These are phyloP conservation scores for Aleiodes testaceus DNA, from an alignment of 2,888 invertebrate genomes.

Conservation along the genomic window DNA sequence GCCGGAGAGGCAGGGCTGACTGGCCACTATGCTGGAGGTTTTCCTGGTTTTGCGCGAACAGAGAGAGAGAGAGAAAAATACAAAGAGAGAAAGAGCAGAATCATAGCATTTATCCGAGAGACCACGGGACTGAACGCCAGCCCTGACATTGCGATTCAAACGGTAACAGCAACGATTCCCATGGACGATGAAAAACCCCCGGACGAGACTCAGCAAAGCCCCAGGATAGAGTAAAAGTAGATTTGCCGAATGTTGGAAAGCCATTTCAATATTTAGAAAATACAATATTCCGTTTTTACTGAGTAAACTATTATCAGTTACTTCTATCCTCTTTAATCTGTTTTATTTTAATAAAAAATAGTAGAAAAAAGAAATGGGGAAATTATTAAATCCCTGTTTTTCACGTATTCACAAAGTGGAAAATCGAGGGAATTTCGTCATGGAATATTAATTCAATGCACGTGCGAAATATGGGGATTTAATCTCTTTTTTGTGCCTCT, in stretches of 20 bases:
- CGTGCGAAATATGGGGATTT: neutral
- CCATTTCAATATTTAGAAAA: constrained; percentile 29
- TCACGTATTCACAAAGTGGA: too few relatives aligned
- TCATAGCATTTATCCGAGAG: constrained; percentile 62
- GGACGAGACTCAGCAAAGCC: constrained; percentile 15
- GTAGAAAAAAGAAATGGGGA: too few relatives aligned
- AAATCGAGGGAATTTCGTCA: neutral
- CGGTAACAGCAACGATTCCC: constrained; percentile 26
- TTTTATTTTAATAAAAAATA: neutral
- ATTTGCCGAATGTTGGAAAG: constrained; percentile 18
- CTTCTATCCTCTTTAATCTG: constrained; percentile 14
- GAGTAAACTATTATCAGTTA: neutral
- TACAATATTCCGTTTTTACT: constrained; percentile 26
- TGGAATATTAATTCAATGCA: neutral
- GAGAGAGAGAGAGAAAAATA: neutral
- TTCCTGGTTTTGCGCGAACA: constrained; percentile 9
- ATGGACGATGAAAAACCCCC: constrained; percentile 1
- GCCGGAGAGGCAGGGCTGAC: constrained; percentile 60
- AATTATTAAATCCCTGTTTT: neutral
- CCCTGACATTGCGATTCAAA: constrained; percentile 38
- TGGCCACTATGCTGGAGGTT: constrained; percentile 42
- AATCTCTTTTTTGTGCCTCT: neutral
- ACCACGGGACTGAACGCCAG: constrained; percentile 47
- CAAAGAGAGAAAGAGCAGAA: constrained; percentile 40
- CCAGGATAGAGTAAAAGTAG: constrained; percentile 7